Evolutionary conservation across 2,888 invertebrate species (phyloP).

Genomic region (Iphiclides podalirius): DNA sequence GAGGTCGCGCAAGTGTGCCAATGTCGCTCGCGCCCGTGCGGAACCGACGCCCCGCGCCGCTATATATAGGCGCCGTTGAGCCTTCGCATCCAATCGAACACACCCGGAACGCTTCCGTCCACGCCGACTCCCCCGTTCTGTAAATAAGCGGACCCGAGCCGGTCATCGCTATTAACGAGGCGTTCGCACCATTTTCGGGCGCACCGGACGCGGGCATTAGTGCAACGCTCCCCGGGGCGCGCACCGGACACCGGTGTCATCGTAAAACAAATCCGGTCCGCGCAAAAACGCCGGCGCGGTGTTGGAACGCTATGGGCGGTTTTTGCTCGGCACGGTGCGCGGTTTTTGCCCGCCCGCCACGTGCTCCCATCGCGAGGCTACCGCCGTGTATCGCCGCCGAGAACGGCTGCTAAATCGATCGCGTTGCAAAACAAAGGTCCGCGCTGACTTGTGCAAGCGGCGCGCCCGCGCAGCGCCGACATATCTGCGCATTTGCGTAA

Average conservation of each 20-base stretch:
- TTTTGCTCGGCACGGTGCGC: too few species aligned
- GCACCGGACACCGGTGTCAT: too few species aligned
- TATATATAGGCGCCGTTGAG: slow-evolving; percentile 26
- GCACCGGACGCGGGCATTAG: slow-evolving; percentile 65
- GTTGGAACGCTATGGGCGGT: too few species aligned
- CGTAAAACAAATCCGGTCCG: background rate
- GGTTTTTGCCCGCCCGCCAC: too few species aligned
- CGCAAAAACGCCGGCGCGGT: too few species aligned
- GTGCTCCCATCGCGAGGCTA: too few species aligned
- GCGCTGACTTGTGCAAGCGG: slow-evolving; percentile 79
- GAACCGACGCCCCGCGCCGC: slow-evolving; percentile 47
- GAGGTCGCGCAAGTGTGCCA: slow-evolving; percentile 77
- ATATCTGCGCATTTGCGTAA: slow-evolving; percentile 80
- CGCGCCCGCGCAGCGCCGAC: slow-evolving; percentile 72
- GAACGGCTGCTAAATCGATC: slow-evolving; percentile 78
- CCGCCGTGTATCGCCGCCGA: too few species aligned
- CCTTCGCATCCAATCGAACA: background rate
- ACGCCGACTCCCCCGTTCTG: slow-evolving; percentile 52
- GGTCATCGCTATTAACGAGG: slow-evolving; percentile 73
- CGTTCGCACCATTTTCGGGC: slow-evolving; percentile 77
- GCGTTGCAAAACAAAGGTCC: slow-evolving; percentile 80
- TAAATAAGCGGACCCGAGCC: slow-evolving; percentile 66
- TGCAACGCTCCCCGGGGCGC: slow-evolving; percentile 49
- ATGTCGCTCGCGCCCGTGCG: slow-evolving; percentile 67
- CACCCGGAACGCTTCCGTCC: slow-evolving; percentile 45